phyloP scores from a whole-genome alignment of 2,113 vertebrate species.

The Pterocles gutturalis region DNA sequence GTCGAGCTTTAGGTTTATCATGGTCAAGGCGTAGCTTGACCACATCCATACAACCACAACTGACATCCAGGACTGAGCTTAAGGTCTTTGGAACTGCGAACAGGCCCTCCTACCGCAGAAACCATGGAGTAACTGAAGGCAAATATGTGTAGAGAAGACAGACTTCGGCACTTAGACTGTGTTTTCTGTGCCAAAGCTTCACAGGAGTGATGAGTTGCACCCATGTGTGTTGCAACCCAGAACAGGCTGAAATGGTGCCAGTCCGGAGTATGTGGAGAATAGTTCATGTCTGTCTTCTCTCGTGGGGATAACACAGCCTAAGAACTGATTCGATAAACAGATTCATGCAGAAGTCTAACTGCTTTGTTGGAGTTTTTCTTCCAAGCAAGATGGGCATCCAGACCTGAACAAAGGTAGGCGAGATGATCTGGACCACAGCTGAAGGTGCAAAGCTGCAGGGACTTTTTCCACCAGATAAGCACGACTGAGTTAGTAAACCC shows the following conservation, averaged over 20 bases:
- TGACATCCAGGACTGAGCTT: neutral
- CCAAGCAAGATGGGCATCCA: neutral
- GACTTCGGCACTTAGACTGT: neutral
- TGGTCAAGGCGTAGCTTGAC: neutral
- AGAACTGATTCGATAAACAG: neutral
- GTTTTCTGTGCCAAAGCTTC: neutral
- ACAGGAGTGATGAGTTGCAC: neutral
- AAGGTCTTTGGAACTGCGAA: neutral
- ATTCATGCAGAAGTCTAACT: neutral
- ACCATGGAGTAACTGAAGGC: neutral
- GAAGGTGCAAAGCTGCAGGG: neutral
- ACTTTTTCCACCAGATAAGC: neutral
- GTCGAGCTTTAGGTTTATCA: neutral
- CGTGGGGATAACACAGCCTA: neutral
- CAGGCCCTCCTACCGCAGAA: neutral
- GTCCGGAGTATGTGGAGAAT: neutral
- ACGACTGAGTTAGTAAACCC: neutral
- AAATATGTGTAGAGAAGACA: neutral
- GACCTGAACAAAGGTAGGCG: neutral
- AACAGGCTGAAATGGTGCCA: neutral
- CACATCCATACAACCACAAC: neutral
- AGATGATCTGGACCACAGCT: neutral
- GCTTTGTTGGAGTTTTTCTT: neutral
- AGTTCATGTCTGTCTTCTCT: neutral
- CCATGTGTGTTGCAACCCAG: neutral